Percentiles rank a stretch among this genome's conserved stretches.
Conservation (phyloP, 2,113 vertebrate species). For the Pelodiscus sinensis region DNA sequence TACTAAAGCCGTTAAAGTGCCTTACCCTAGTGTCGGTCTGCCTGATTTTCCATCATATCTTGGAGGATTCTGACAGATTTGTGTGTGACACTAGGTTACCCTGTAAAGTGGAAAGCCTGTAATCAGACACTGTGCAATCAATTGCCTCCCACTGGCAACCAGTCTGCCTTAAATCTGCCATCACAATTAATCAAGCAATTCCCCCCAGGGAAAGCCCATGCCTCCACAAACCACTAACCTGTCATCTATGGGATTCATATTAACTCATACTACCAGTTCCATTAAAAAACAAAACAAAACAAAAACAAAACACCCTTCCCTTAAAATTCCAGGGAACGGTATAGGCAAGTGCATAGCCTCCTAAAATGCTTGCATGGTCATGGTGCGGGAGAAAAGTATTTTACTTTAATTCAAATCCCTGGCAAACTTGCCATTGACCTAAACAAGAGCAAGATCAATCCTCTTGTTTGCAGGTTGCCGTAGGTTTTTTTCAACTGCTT, state of each 20-base stretch:
- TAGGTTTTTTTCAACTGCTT: neutral
- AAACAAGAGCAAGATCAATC: too few relatives aligned
- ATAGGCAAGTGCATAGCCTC: neutral
- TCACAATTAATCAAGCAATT: slow-evolving; percentile 69
- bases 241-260: slow-evolving; percentile 45
- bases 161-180: slow-evolving; percentile 76
- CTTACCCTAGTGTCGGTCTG: slow-evolving; percentile 47
- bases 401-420: neutral
- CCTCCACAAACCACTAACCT: slow-evolving; percentile 63
- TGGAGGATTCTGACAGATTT: slow-evolving; percentile 70
- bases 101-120: slow-evolving; percentile 64
- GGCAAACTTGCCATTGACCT: neutral
- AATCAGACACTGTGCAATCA: slow-evolving; percentile 65
- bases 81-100: slow-evolving; percentile 65
- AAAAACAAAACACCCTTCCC: neutral
- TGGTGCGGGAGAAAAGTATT: neutral
- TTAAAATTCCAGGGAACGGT: neutral
- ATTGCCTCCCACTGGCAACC: slow-evolving; percentile 57
- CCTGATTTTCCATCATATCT: slow-evolving; percentile 52
- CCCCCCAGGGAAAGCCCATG: slow-evolving; percentile 64
- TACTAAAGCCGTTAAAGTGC: neutral
- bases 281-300: neutral
- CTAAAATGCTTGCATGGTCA: fast-evolving
- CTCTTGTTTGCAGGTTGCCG: fast-evolving
- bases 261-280: slow-evolving; percentile 31